A percentile compares a stretch with the other conserved stretches of the same genome.
Evolutionary conservation across 1,140 invertebrate species (phyloP).

Genomic region (Drosophila persimilis): DNA sequence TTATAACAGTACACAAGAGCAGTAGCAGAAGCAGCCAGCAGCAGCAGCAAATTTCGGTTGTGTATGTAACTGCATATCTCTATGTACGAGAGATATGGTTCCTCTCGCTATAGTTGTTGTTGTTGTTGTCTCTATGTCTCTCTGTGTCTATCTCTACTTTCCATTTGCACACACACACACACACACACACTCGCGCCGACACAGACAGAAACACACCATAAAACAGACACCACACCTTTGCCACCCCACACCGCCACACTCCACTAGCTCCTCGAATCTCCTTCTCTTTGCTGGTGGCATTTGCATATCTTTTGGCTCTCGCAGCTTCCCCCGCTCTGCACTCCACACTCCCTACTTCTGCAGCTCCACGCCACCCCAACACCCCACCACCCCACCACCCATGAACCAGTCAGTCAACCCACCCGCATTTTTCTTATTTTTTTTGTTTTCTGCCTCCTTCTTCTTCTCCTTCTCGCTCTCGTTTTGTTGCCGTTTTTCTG

Average conservation of each 20-base stretch:
- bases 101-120: conserved; percentile 33
- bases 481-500: conserved; percentile 34
- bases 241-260: conserved; percentile 17
- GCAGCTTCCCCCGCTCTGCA: conserved; percentile 29
- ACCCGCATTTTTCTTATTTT: conserved; percentile 56
- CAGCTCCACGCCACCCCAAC: neutral
- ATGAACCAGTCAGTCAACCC: conserved; percentile 39
- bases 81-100: conserved; percentile 21
- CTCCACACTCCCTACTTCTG: neutral
- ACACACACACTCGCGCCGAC: too few relatives aligned
- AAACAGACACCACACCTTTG: conserved; percentile 50
- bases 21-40: neutral
- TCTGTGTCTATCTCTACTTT: conserved; percentile 59
- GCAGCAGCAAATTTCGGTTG: conserved; percentile 37
- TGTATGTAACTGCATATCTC: conserved; percentile 67
- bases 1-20: conserved; percentile 53
- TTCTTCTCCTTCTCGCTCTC: conserved; percentile 42
- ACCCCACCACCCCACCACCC: conserved; percentile 10
- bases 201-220: conserved; percentile 1
- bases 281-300: conserved; percentile 41
- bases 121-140: conserved; percentile 56
- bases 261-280: conserved; percentile 24
- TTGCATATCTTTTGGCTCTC: conserved; percentile 73
- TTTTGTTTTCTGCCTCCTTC: conserved; percentile 19
- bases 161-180: conserved; percentile 56